Evolutionary conservation across 2,113 vertebrate species (phyloP).

Genomic region (Dasyprocta punctata): DNA sequence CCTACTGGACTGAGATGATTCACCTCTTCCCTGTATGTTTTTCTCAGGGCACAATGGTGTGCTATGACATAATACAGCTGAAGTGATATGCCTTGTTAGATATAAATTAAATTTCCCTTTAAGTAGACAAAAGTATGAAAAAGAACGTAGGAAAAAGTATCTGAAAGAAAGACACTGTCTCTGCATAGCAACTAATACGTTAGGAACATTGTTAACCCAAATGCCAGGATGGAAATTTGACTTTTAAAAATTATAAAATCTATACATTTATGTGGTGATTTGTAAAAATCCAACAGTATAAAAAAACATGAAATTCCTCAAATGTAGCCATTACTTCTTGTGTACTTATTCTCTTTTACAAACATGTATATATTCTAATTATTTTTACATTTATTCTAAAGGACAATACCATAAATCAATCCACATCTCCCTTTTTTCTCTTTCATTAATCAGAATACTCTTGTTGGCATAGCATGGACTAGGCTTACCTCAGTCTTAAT

Average conservation of each 20-base stretch:
- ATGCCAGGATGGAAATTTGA: background rate
- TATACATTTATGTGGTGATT: background rate
- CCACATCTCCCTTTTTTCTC: background rate
- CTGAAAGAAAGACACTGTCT: background rate
- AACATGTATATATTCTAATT: background rate
- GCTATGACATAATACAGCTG: background rate
- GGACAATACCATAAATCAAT: background rate
- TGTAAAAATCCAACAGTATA: background rate
- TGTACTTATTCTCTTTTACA: background rate
- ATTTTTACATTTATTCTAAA: background rate
- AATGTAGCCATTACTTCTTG: background rate
- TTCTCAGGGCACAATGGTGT: background rate
- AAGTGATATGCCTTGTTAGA: background rate
- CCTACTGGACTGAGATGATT: background rate
- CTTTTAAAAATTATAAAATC: background rate
- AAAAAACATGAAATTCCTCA: background rate
- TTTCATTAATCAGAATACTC: background rate
- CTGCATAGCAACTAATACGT: background rate
- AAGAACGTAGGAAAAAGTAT: too few species aligned
- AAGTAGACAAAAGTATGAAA: background rate
- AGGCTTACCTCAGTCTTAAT: too few species aligned
- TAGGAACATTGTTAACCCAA: background rate
- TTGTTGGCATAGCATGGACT: background rate
- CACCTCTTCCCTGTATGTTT: background rate
- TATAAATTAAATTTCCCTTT: background rate